Percentiles rank a stretch among this genome's conserved stretches.
Evolutionary conservation across 2,113 vertebrate species (phyloP).

Genomic region (Pelobates fuscus): DNA sequence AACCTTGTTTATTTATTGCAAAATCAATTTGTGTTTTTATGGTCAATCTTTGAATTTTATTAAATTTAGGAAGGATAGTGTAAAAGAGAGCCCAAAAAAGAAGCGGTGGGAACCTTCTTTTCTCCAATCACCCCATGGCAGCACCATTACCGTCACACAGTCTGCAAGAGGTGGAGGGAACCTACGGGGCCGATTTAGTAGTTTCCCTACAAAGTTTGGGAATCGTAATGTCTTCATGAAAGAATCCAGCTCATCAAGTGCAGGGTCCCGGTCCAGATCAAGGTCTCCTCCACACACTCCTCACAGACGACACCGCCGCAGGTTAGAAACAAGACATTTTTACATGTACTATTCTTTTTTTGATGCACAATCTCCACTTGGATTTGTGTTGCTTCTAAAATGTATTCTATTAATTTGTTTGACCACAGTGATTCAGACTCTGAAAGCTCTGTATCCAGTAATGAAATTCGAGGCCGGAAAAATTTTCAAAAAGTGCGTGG

Average conservation of each 20-base stretch:
- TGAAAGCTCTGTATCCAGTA: conserved; percentile 62
- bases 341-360: no score
- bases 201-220: conserved; percentile 71
- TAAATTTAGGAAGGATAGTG: conserved; percentile 54
- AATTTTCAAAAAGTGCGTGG: conserved; percentile 61
- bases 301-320: conserved; percentile 68
- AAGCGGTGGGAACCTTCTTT: conserved; percentile 78
- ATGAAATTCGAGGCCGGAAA: conserved; percentile 58
- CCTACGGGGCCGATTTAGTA: conserved; percentile 60
- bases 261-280: conserved; percentile 79
- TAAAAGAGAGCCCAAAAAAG: conserved; percentile 71
- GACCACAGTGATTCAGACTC: conserved; percentile 62
- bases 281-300: conserved; percentile 77
- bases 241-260: conserved; percentile 85
- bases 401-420: neutral
- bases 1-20: no score
- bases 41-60: no score
- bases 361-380: no score
- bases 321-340: conserved; percentile 50
- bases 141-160: conserved; percentile 56
- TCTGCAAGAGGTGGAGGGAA: conserved; percentile 57
- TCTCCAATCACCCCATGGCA: conserved; percentile 66
- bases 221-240: conserved; percentile 87
- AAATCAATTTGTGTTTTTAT: no score
- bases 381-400: no score